These are phyloP conservation scores for Porites cylindrica DNA, from an alignment of 92 coral and sea anemone species.

Conservation along the genomic window DNA sequence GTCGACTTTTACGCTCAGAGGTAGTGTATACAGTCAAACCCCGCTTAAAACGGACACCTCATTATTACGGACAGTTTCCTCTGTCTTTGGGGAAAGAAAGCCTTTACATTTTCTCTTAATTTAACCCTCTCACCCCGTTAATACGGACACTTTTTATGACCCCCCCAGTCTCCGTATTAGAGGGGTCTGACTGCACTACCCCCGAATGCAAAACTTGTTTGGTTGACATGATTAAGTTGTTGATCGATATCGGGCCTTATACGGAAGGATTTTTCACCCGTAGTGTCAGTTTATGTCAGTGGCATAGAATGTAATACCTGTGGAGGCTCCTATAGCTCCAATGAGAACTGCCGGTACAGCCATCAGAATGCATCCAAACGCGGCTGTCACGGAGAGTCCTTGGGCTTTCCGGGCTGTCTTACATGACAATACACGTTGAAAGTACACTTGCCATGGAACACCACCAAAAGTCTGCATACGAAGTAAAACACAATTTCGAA, in stretches of 20 bases:
- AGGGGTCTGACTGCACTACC: too few species aligned
- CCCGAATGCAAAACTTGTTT: too few species aligned
- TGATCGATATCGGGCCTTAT: neutral
- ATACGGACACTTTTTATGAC: too few species aligned
- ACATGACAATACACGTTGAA: constrained; percentile 94
- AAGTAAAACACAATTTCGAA: neutral
- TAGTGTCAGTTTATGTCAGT: neutral
- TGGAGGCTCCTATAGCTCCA: constrained; percentile 92
- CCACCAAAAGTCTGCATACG: constrained; percentile 89
- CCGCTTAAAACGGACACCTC: too few species aligned
- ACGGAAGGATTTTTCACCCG: neutral
- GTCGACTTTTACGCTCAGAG: too few species aligned
- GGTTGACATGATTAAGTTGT: too few species aligned
- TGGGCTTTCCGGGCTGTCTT: constrained; percentile 81
- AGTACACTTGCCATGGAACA: constrained; percentile 98
- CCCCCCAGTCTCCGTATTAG: too few species aligned
- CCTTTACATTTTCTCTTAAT: too few species aligned
- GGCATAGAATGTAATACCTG: constrained; percentile 64
- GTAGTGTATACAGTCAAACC: too few species aligned
- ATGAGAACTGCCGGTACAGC: constrained; percentile 92
- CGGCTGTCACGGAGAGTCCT: constrained; percentile 82
- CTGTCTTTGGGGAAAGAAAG: too few species aligned
- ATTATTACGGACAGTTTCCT: too few species aligned
- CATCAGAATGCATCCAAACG: constrained; percentile 90
- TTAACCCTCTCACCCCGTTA: too few species aligned